A percentile compares a stretch with the other conserved stretches of the same genome.
Evolutionary conservation across 2,797 vertebrate genomes (phyloP).

Genomic region (Malacoctenus gilli): DNA sequence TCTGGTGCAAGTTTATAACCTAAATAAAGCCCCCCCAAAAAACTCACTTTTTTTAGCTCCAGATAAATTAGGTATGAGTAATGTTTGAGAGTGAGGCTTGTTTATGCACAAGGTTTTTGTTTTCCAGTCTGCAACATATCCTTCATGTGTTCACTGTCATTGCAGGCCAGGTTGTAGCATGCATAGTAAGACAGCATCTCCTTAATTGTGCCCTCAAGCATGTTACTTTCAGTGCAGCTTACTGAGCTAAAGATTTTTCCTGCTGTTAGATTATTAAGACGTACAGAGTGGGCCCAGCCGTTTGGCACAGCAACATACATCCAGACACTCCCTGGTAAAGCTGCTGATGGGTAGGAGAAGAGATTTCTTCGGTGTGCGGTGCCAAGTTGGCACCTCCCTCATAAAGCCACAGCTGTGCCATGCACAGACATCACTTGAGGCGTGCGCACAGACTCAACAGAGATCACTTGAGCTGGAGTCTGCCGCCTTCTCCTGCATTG

Average conservation of each 20-base stretch:
- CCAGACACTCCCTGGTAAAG: constrained; percentile 35
- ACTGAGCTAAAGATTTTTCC: constrained; percentile 7
- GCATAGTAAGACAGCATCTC: constrained; percentile 1
- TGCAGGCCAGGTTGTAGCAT: neutral
- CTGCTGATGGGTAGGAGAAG: constrained; percentile 31
- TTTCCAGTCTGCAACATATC: too few species aligned
- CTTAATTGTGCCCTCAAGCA: constrained; percentile 8
- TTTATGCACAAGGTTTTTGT: too few species aligned
- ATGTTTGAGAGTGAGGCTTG: too few species aligned
- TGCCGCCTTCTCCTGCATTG: constrained; percentile 7
- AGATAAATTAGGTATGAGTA: too few species aligned
- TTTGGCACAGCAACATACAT: constrained; percentile 34
- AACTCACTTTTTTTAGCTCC: too few species aligned
- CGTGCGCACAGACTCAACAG: constrained; percentile 30
- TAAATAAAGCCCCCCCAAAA: too few species aligned
- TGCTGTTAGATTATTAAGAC: constrained; percentile 33
- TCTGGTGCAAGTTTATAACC: too few species aligned
- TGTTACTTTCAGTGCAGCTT: neutral
- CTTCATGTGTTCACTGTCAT: neutral
- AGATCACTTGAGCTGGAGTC: constrained; percentile 27
- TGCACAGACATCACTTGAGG: constrained; percentile 45
- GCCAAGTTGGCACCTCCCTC: constrained; percentile 58
- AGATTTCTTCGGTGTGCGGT: constrained; percentile 28
- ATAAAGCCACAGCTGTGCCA: constrained; percentile 61
- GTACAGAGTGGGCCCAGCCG: constrained; percentile 20